phyloP scores from a whole-genome alignment of 2,888 invertebrate genomes.

The Lasius platythorax region DNA sequence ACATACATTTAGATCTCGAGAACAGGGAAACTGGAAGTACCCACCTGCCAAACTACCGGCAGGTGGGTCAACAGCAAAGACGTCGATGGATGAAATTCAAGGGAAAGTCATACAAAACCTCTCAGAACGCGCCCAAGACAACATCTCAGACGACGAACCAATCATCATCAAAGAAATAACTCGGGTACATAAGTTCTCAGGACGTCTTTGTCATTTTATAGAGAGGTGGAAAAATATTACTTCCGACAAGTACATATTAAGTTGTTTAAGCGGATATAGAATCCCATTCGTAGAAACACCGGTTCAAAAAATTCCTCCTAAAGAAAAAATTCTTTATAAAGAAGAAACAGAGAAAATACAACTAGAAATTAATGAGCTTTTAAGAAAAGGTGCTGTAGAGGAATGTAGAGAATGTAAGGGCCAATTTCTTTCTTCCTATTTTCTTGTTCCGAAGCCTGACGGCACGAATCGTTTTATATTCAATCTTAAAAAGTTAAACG shows the following conservation, averaged over 20 bases:
- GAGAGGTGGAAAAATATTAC: not conserved
- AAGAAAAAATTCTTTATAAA: no score
- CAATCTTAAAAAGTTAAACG: no score
- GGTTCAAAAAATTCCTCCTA: no score
- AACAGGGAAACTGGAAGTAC: slow-evolving; percentile 64
- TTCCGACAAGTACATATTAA: not conserved
- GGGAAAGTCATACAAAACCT: not conserved
- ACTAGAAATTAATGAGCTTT: no score
- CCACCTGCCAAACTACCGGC: slow-evolving; percentile 54
- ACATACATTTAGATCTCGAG: not conserved
- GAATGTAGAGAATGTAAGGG: no score
- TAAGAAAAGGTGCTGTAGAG: no score
- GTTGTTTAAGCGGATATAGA: not conserved
- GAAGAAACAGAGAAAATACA: no score
- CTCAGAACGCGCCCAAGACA: slow-evolving; percentile 6
- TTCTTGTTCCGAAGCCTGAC: no score
- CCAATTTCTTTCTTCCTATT: no score
- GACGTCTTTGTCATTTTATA: slow-evolving; percentile 35
- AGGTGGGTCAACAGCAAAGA: slow-evolving; percentile 51
- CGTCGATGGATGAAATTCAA: slow-evolving; percentile 35
- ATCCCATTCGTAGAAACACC: no score
- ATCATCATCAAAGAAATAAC: slow-evolving; percentile 57
- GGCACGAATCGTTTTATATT: no score
- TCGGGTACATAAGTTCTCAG: slow-evolving; percentile 37
- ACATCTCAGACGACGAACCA: slow-evolving; percentile 52